Base-by-base conservation (phyloP, 2,113 vertebrate genomes). In the Stegastes partitus region DNA sequence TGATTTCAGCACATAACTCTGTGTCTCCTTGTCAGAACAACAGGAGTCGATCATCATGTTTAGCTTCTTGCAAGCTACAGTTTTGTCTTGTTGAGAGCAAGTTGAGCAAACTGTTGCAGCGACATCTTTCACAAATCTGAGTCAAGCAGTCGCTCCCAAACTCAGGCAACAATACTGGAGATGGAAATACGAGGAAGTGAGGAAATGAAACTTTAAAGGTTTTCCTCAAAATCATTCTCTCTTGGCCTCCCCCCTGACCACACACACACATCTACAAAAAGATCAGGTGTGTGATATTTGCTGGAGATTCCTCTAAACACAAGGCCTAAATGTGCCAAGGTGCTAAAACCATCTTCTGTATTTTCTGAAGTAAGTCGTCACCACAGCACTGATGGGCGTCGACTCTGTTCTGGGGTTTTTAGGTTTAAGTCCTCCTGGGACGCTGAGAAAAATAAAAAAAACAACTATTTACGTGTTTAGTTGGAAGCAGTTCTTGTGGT, bases 201-300 rank as follows among this genome's bases (percentile, higher is more conserved):
- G 31, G 31, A 34, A 34, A 34, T 34, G 31, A 8, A 9, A 9
- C 10, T 34, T 34, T 34, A 8, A 34, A 19, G 18, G 47, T 23
- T 18, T 25, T 63, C 47, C 34, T 56, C 59, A 19, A 39, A 81
- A 54, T 47, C 34, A 10, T 14, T 49, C 45, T 65, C 45, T 42
- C 15, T 51, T 14, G 23, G 54, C 44, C 75, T 62, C 28, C 18
- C 28, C 18, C 42, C 11, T 55, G 76, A 72, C 72, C 84, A 59
- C 42, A 14, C 65, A 62, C 37, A 31, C 51, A 66, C 59, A 51
- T 16, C 64, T 23, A 57, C 23, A 50, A 11, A 49, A 61, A 73
- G 14, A 57, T 67, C 42, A 73, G 64, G 34, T 54, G 68, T 77
- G 61, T 79, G 77, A 82, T 79, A 75, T 81, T 71, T 71, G 61